Conservation (phyloP, 1,140 invertebrate species). For the Condylostylus longicornis region DNA sequence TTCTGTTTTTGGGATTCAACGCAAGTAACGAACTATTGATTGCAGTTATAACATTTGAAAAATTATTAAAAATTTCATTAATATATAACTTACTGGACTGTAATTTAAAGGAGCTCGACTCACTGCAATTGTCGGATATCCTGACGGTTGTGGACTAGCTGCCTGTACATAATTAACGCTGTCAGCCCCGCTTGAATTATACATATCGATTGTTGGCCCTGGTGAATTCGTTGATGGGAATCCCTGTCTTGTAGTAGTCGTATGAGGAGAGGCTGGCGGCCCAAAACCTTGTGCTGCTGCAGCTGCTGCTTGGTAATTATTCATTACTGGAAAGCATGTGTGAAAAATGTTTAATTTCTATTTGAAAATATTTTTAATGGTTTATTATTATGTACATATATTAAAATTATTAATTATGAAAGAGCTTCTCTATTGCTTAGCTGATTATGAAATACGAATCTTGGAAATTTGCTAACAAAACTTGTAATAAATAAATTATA, state of each 20-base stretch:
- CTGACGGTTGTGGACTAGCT: conserved; percentile 78
- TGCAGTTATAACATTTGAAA: no score
- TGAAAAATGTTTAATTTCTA: not conserved
- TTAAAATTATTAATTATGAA: no score
- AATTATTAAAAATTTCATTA: conserved; percentile 6
- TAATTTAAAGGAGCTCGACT: conserved; percentile 77
- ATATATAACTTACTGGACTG: conserved; percentile 61
- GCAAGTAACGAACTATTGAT: no score
- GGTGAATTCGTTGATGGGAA: conserved; percentile 81
- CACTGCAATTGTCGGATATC: conserved; percentile 77
- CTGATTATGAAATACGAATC: no score
- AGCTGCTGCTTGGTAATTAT: conserved; percentile 78
- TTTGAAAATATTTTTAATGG: not conserved
- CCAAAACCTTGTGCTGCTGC: conserved; percentile 56
- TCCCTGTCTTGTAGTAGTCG: conserved; percentile 51
- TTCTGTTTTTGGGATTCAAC: no score
- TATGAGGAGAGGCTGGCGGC: conserved; percentile 42
- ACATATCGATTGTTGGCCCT: conserved; percentile 74
- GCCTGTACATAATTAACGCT: conserved; percentile 83
- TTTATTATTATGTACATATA: not conserved
- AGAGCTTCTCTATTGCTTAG: no score
- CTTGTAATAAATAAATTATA: no score
- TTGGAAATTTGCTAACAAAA: no score
- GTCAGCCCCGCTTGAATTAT: conserved; percentile 65
- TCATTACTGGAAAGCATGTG: conserved; percentile 60